Evolutionary conservation across 1,140 invertebrate species (phyloP).

Genomic region (Drosophila repleta): DNA sequence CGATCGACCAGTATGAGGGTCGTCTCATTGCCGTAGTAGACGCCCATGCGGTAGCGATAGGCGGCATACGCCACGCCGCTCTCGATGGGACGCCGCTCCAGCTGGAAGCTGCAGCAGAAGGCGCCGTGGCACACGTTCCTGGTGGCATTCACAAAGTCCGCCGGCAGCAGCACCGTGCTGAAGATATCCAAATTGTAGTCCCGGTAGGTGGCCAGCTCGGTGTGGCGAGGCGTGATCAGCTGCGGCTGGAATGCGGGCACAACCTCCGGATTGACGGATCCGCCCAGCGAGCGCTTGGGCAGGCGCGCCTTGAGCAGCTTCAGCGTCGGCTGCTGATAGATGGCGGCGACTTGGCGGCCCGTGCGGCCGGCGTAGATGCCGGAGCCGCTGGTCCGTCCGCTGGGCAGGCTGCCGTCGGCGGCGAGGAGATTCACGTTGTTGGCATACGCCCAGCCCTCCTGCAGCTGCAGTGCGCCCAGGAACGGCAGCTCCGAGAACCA

Average conservation of each 20-base stretch:
- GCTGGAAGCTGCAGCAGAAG: conserved; percentile 57
- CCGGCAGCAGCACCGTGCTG: conserved; percentile 33
- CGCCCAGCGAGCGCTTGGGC: conserved; percentile 64
- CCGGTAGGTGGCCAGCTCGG: conserved; percentile 47
- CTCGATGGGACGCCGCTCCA: conserved; percentile 13
- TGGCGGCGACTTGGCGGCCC: conserved; percentile 65
- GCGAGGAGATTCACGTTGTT: conserved; percentile 85
- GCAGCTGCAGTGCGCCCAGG: conserved; percentile 85
- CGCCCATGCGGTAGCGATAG: conserved; percentile 83
- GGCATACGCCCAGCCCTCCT: conserved; percentile 85
- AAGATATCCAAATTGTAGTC: conserved; percentile 76
- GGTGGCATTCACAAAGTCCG: conserved; percentile 29
- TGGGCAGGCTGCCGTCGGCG: conserved; percentile 82
- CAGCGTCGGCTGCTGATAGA: conserved; percentile 60
- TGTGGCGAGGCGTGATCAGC: conserved; percentile 36
- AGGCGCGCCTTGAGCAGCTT: conserved; percentile 57
- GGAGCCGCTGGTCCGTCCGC: conserved; percentile 75
- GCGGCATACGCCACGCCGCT: not conserved
- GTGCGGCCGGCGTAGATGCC: conserved; percentile 84
- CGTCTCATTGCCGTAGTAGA: conserved; percentile 74
- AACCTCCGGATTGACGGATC: conserved; percentile 19
- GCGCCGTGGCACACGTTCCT: conserved; percentile 50
- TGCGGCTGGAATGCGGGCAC: conserved; percentile 38
- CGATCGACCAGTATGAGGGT: conserved; percentile 67
- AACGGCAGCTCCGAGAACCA: conserved; percentile 91